Evolutionary conservation across 1,140 invertebrate species (phyloP).

Genomic region (Zaprionus taronus): DNA sequence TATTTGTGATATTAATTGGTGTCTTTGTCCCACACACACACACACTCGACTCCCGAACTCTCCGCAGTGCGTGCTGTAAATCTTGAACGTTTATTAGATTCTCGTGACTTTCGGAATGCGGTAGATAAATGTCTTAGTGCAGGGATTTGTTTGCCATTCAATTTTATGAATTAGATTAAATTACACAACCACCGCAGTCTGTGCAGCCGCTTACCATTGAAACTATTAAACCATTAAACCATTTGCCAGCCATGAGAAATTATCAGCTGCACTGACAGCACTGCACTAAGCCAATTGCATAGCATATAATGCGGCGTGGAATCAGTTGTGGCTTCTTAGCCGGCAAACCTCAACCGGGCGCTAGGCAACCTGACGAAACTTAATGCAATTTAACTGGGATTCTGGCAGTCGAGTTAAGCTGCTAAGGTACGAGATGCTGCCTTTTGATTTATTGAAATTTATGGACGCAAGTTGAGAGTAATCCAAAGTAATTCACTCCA

Average conservation of each 20-base stretch:
- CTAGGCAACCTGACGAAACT: not conserved
- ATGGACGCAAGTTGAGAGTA: not conserved
- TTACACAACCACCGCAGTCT: constrained; percentile 11
- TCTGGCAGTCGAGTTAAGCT: not conserved
- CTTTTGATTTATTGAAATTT: constrained; percentile 1
- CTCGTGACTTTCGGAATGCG: constrained; percentile 24
- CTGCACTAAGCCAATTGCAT: constrained; percentile 12
- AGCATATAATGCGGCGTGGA: not conserved
- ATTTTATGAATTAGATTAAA: constrained; percentile 13
- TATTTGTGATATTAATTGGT: constrained; percentile 77
- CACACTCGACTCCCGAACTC: constrained; percentile 32
- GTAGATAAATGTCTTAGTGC: constrained; percentile 33
- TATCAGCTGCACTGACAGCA: not conserved
- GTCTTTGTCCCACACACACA: constrained; percentile 47
- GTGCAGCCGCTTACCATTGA: not conserved
- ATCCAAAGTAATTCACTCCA: not conserved
- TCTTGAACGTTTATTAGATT: constrained; percentile 46
- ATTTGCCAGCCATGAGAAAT: constrained; percentile 27
- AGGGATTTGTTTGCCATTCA: constrained; percentile 9
- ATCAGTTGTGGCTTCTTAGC: constrained; percentile 1
- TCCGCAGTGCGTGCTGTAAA: constrained; percentile 1
- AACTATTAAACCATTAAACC: constrained; percentile 11
- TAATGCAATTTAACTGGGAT: constrained; percentile 13
- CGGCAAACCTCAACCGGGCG: not conserved
- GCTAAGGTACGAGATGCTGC: not conserved